Evolutionary conservation across 2,797 vertebrate genomes (phyloP).

Genomic region (Hoplostethus mediterraneus): DNA sequence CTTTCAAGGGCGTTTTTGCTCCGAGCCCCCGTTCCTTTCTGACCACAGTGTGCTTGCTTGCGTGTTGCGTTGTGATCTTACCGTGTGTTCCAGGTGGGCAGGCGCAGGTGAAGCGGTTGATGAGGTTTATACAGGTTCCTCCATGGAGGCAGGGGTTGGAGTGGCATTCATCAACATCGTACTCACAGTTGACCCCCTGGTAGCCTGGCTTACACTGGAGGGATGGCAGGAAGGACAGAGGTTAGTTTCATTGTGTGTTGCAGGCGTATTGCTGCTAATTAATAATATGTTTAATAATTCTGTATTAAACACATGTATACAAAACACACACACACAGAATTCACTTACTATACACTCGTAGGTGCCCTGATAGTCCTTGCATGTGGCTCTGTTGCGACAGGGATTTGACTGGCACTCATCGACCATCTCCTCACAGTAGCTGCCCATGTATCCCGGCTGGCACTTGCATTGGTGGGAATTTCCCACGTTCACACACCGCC

Average conservation of each 20-base stretch:
- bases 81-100: constrained; percentile 93
- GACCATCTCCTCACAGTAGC: constrained; percentile 90
- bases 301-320: no score
- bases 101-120: constrained; percentile 91
- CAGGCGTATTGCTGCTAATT: neutral
- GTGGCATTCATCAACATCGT: constrained; percentile 93
- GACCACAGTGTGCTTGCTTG: neutral
- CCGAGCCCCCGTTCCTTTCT: no score
- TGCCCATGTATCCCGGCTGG: constrained; percentile 90
- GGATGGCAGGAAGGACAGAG: neutral
- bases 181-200: constrained; percentile 95
- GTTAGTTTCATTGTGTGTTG: constrained; percentile 8
- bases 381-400: constrained; percentile 92
- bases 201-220: constrained; percentile 91
- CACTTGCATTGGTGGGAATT: constrained; percentile 90
- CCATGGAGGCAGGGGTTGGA: constrained; percentile 91
- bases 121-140: constrained; percentile 92
- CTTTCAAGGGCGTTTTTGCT: no score
- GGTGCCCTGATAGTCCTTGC: constrained; percentile 89
- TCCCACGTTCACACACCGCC: constrained; percentile 84
- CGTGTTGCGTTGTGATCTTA: constrained; percentile 57
- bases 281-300: neutral
- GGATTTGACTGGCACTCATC: constrained; percentile 92
- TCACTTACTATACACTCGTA: constrained; percentile 90
- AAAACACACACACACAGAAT: neutral